A percentile compares a stretch with the other conserved stretches of the same genome.
phyloP scores from a whole-genome alignment of 2,797 vertebrate species.

The Melanotaenia nigrans region DNA sequence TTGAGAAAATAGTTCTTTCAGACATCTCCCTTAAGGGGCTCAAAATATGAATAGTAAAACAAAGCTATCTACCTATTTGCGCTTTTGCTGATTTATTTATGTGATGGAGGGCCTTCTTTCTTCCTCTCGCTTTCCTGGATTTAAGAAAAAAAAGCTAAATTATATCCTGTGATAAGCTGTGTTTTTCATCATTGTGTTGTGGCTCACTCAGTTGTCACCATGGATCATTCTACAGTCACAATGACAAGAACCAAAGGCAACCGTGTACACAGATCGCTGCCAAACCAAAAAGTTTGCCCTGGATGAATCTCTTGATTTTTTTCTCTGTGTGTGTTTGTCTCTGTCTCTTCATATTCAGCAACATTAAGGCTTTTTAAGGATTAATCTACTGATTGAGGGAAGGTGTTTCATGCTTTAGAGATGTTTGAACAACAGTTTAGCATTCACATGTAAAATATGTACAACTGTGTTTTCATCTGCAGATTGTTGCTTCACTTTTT shows the following conservation, averaged over 20 bases:
- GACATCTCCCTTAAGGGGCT: conserved; percentile 57
- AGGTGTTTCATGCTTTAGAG: conserved; percentile 35
- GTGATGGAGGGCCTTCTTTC: conserved; percentile 52
- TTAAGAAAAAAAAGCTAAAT: conserved; percentile 13
- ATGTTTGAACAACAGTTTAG: conserved; percentile 10
- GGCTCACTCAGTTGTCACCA: conserved; percentile 50
- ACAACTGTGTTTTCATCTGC: conserved; percentile 27
- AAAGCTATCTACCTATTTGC: conserved; percentile 43
- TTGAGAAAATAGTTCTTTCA: conserved; percentile 59
- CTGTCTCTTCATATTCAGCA: conserved; percentile 34
- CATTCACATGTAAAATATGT: conserved; percentile 30
- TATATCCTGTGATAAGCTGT: conserved; percentile 53
- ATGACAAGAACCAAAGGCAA: conserved; percentile 48
- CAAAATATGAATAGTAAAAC: conserved; percentile 49
- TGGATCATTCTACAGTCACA: conserved; percentile 38
- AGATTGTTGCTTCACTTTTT: conserved; percentile 38
- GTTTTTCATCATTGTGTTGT: conserved; percentile 55
- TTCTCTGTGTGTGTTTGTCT: conserved; percentile 18
- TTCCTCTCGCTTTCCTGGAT: conserved; percentile 47
- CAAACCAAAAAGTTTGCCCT: conserved; percentile 56
- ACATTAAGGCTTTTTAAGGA: conserved; percentile 36
- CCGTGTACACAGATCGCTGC: conserved; percentile 48
- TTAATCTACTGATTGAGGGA: conserved; percentile 30
- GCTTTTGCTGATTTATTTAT: conserved; percentile 66
- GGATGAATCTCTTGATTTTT: conserved; percentile 30